A percentile compares a stretch with the other conserved stretches of the same genome.
These are phyloP conservation scores for Camptogramma bilineatum DNA, from an alignment of 2,888 invertebrate genomes.

Conservation along the genomic window DNA sequence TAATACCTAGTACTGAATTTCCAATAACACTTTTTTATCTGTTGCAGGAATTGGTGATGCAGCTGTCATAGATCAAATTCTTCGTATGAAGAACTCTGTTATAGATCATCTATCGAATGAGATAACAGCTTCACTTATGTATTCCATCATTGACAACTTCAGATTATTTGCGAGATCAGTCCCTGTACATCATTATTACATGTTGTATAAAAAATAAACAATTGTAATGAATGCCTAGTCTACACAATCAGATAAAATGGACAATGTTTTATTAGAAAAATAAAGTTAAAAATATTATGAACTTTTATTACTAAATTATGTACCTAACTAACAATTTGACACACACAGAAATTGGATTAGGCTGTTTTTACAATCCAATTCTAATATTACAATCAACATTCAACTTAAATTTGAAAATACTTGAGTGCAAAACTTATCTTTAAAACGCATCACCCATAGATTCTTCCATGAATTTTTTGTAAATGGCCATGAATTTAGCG, in stretches of 20 bases:
- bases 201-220: constrained; percentile 52
- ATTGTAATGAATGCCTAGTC: neutral
- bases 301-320: neutral
- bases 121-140: constrained; percentile 72
- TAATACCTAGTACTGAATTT: neutral
- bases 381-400: neutral
- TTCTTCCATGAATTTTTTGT: constrained; percentile 94
- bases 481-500: constrained; percentile 97
- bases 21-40: neutral
- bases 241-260: neutral
- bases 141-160: constrained; percentile 74
- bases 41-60: constrained; percentile 58
- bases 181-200: constrained; percentile 73
- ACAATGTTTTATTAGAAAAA: neutral
- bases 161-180: constrained; percentile 69
- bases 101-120: constrained; percentile 75
- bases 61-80: constrained; percentile 56
- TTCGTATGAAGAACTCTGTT: constrained; percentile 58
- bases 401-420: neutral
- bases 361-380: neutral
- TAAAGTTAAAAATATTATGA: constrained; percentile 7
- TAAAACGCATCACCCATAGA: constrained; percentile 86
- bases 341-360: neutral
- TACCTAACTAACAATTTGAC: neutral
- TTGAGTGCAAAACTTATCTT: constrained; percentile 17